phyloP scores from a whole-genome alignment of 2,888 invertebrate species.

The Palloptera scutellata region DNA sequence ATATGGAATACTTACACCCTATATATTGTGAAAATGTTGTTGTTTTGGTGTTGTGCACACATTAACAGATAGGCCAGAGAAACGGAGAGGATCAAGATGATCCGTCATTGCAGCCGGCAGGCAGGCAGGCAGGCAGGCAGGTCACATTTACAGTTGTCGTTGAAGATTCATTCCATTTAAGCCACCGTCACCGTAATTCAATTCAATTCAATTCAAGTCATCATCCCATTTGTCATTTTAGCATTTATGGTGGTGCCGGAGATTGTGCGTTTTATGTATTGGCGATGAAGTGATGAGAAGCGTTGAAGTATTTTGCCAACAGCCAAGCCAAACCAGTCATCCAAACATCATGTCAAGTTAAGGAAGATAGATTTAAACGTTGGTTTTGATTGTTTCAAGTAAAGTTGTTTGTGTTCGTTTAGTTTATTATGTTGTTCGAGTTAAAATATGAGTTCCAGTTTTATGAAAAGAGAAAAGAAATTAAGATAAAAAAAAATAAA shows the following conservation, averaged over 20 bases:
- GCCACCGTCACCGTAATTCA: background rate
- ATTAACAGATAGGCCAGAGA: conserved; percentile 14
- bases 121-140: background rate
- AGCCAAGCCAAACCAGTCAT: background rate
- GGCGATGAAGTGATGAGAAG: conserved; percentile 13
- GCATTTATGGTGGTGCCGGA: conserved; percentile 15
- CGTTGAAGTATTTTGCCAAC: background rate
- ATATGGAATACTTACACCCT: conserved; percentile 49
- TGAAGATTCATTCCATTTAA: conserved; percentile 2
- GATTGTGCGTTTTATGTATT: too few relatives aligned
- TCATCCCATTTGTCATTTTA: conserved; percentile 25
- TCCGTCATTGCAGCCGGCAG: conserved; percentile 21
- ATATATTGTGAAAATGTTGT: conserved; percentile 24
- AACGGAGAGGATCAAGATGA: conserved; percentile 19
- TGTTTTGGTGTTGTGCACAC: conserved; percentile 13
- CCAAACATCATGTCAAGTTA: background rate
- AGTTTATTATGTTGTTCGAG: background rate
- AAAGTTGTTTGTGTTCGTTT: conserved; percentile 2
- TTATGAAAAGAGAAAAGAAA: too few relatives aligned
- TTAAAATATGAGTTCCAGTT: too few relatives aligned
- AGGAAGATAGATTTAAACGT: conserved; percentile 5
- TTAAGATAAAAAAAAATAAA: too few relatives aligned
- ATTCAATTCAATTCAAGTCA: conserved; percentile 17
- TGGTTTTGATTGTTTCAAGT: conserved; percentile 4
- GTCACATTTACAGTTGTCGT: background rate